Base-by-base conservation (phyloP, 2,113 vertebrate species). In the Siniperca chuatsi region DNA sequence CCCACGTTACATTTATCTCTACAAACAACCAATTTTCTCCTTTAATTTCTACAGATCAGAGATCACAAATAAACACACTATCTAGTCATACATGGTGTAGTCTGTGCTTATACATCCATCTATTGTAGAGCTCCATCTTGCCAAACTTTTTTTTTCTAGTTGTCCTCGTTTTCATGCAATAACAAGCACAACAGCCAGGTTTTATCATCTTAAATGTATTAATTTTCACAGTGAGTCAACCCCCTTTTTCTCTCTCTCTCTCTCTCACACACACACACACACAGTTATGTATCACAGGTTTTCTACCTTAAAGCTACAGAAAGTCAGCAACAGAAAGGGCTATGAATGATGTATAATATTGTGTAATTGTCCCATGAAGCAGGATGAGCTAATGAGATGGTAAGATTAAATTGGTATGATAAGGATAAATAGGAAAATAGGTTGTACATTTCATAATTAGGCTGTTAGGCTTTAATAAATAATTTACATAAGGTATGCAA, bases 121-220 rank as follows among this genome's bases (percentile, higher is more conserved):
- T 68, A 10, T 64, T 71, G 16, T 2, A 62, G 48, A 64, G 71
- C 57, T 48, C 37, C 20, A 37, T 37, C 55, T 12, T n/a, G 1
- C 21, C 44, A 68, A 60, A 35, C 16, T 7, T 12, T 25, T 70
- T 70, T 16, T 37, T 48, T n/a, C 29, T 29, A 29, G 29, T 29
- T 29, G 29, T 4, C 7, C 11, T 40, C 46, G 73, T 44, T 57
- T 70, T 60, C 8, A 60, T 37, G 35, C 23, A 69, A 44, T 40
- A 70, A 61, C 11, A 50, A 18, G 9, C 15, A 50, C 4, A 50
- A 50, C 4, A 50, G 48, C 48, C 13, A 48, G 15, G 6, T 75
- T 80, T 69, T 42, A 25, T 61, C 70, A 72, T 55, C 5, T 42
- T 58, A 21, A 70, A 71, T 71, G 35, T 66, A 4, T 83, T 69